These are phyloP conservation scores for Psylliodes chrysocephalus DNA, from an alignment of 2,888 invertebrate genomes.

Conservation along the genomic window DNA sequence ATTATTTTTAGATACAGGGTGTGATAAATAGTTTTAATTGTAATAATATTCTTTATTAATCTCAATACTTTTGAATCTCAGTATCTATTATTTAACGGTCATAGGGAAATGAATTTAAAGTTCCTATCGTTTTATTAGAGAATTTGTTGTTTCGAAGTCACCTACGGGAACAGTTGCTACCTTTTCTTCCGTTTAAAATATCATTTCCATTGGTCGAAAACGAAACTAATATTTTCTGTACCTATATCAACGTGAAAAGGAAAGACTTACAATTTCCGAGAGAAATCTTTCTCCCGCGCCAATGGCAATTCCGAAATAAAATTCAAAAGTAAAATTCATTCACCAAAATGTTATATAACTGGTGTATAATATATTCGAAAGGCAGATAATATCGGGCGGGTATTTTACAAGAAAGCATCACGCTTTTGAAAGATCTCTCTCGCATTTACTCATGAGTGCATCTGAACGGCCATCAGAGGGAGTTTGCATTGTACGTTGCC, in stretches of 20 bases:
- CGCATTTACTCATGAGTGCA: constrained; percentile 56
- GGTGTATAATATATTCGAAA: constrained; percentile 40
- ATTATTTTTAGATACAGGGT: too few species aligned
- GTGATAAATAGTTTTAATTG: too few species aligned
- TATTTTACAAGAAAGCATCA: constrained; percentile 50
- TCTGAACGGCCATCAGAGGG: constrained; percentile 53
- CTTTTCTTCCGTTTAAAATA: too few species aligned
- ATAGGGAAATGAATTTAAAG: too few species aligned
- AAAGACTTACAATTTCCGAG: constrained; percentile 12
- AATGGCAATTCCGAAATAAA: constrained; percentile 14
- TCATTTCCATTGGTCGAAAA: too few species aligned
- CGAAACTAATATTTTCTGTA: too few species aligned
- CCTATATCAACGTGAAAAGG: not conserved
- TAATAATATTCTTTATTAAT: too few species aligned
- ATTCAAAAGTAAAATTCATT: constrained; percentile 20
- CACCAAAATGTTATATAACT: constrained; percentile 41
- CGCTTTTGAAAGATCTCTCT: constrained; percentile 55
- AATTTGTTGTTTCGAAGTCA: too few species aligned
- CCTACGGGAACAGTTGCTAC: too few species aligned
- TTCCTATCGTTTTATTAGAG: too few species aligned
- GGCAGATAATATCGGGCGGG: constrained; percentile 44
- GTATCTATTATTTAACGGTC: too few species aligned
- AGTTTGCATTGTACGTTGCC: constrained; percentile 53
- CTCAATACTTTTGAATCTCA: too few species aligned
- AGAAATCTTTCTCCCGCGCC: constrained; percentile 15